Conservation (phyloP, 2,888 invertebrate species). For the Sisyra nigra region DNA sequence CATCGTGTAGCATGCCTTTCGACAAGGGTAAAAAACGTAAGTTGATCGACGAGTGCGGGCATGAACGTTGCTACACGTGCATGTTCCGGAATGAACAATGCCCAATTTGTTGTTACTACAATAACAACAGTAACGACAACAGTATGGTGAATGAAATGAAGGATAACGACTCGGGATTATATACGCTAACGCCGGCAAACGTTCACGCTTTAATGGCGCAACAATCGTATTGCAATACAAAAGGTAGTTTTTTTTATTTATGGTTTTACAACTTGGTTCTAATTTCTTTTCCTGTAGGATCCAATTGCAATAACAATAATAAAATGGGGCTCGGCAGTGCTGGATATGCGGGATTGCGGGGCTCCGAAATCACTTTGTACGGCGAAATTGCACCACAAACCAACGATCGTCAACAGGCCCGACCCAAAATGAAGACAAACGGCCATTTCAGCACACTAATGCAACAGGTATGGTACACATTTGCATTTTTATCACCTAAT, state of each 20-base stretch:
- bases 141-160: neutral
- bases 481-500: neutral
- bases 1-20: conserved; percentile 84
- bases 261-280: too few relatives aligned
- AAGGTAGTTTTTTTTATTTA: too few relatives aligned
- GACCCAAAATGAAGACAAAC: conserved; percentile 46
- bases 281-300: too few relatives aligned
- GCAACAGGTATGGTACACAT: conserved; percentile 32
- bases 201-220: too few relatives aligned
- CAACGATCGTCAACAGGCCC: conserved; percentile 17
- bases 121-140: conserved; percentile 6
- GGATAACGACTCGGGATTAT: neutral
- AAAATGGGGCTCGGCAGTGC: too few relatives aligned
- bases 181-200: too few relatives aligned
- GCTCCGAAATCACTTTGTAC: conserved; percentile 29
- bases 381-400: conserved; percentile 20
- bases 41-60: conserved; percentile 88
- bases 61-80: conserved; percentile 89
- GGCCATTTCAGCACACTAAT: conserved; percentile 49
- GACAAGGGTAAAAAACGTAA: conserved; percentile 93
- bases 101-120: conserved; percentile 50
- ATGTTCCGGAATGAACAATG: conserved; percentile 86
- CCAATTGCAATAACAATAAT: too few relatives aligned
- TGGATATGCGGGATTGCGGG: conserved; percentile 32
- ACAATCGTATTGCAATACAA: too few relatives aligned